Conservation (phyloP, 2,797 vertebrate species). For the Phylloscopus collybita region DNA sequence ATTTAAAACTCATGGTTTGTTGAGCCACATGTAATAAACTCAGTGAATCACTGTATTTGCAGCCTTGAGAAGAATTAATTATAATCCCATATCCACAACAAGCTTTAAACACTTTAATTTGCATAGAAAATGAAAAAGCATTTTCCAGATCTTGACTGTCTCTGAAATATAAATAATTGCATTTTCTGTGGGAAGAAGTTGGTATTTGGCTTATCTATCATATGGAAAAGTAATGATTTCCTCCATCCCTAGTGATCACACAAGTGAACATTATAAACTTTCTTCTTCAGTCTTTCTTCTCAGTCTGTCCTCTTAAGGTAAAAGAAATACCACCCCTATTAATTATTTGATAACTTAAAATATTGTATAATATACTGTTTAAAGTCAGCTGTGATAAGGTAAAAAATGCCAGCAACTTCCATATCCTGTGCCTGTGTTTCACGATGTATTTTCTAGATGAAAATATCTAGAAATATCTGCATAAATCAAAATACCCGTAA, state of each 20-base stretch:
- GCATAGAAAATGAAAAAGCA: background rate
- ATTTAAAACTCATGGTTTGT: constrained; percentile 57
- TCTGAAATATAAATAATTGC: background rate
- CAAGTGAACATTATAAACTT: background rate
- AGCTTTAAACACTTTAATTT: background rate
- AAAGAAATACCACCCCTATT: background rate
- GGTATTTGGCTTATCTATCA: background rate
- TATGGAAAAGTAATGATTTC: background rate
- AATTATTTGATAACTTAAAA: background rate
- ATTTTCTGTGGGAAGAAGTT: background rate
- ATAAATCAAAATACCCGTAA: background rate
- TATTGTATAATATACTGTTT: background rate
- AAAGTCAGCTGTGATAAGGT: background rate
- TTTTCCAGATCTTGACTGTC: background rate
- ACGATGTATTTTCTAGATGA: background rate
- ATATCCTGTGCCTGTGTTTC: background rate
- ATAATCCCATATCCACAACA: constrained; percentile 1
- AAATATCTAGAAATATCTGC: background rate
- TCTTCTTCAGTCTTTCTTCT: background rate
- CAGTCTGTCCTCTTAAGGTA: background rate
- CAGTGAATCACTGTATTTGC: constrained; percentile 39
- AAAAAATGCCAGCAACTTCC: background rate
- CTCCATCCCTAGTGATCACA: background rate
- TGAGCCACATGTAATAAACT: constrained; percentile 34
- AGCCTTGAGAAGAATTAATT: constrained; percentile 45